Evolutionary conservation across 2,888 invertebrate species (phyloP).

Genomic region (Drosophila longiperda): DNA sequence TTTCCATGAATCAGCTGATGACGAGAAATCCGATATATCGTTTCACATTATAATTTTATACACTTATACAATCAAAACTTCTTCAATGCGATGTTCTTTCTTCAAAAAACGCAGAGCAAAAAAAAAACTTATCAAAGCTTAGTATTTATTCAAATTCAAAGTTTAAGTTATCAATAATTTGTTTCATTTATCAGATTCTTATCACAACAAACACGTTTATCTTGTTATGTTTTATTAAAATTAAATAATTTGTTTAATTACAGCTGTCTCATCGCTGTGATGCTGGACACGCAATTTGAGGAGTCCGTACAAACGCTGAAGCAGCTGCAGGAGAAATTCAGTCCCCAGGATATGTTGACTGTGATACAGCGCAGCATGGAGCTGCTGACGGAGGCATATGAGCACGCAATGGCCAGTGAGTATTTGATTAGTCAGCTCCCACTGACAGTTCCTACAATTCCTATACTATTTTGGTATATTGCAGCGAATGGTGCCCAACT

Average conservation of each 20-base stretch:
- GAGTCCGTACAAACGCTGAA: slow-evolving; percentile 82
- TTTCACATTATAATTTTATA: not conserved
- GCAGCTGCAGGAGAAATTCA: slow-evolving; percentile 84
- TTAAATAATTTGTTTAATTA: not conserved
- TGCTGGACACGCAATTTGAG: slow-evolving; percentile 76
- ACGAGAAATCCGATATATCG: not conserved
- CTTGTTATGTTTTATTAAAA: not conserved
- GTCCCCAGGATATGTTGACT: slow-evolving; percentile 84
- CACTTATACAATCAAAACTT: not conserved
- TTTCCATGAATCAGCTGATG: not conserved
- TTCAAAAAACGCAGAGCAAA: not conserved
- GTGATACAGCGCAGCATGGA: slow-evolving; percentile 84
- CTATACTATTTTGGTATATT: not conserved
- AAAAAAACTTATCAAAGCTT: not conserved
- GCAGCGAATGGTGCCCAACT: slow-evolving; percentile 79
- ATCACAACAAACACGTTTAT: not conserved
- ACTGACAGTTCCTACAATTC: not conserved
- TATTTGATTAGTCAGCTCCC: not conserved
- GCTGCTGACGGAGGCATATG: slow-evolving; percentile 82
- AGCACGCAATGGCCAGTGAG: slow-evolving; percentile 78
- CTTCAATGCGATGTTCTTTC: not conserved
- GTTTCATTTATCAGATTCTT: slow-evolving; percentile 8
- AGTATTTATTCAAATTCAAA: not conserved
- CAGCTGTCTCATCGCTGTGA: slow-evolving; percentile 76
- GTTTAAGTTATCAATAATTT: slow-evolving; percentile 16